These are phyloP conservation scores for Nematostella vectensis DNA, from an alignment of 92 coral and sea anemone genomes.

Conservation along the genomic window DNA sequence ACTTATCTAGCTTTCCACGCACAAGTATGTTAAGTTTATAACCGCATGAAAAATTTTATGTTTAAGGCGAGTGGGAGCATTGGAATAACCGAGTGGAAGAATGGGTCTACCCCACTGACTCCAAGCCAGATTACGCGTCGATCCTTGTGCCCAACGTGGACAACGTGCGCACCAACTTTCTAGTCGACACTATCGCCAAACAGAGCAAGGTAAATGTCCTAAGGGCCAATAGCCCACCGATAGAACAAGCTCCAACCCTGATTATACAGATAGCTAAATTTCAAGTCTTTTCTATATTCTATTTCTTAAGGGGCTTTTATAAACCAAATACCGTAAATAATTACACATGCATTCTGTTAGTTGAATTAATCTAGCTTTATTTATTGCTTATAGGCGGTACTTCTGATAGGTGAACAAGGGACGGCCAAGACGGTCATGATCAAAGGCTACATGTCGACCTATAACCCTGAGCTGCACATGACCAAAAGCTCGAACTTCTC, in stretches of 20 bases:
- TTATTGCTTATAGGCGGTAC: conserved; percentile 52
- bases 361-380: no score
- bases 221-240: no score
- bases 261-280: no score
- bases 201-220: conserved; percentile 55
- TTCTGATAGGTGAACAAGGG: conserved; percentile 84
- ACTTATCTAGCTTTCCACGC: no score
- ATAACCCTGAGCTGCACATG: conserved; percentile 79
- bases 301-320: no score
- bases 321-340: no score
- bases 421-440: conserved; percentile 92
- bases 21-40: no score
- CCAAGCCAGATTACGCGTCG: conserved; percentile 85
- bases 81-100: conserved; percentile 84
- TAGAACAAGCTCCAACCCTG: no score
- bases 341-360: no score
- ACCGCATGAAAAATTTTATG: no score
- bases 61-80: conserved; percentile 84
- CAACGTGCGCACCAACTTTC: conserved; percentile 73
- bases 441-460: conserved; percentile 78
- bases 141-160: conserved; percentile 88
- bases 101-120: conserved; percentile 72
- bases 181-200: conserved; percentile 78
- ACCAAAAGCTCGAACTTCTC: conserved; percentile 82
- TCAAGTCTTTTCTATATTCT: no score